Evolutionary conservation across 2,113 vertebrate species (phyloP).

Genomic region (Alaudala cheleensis): DNA sequence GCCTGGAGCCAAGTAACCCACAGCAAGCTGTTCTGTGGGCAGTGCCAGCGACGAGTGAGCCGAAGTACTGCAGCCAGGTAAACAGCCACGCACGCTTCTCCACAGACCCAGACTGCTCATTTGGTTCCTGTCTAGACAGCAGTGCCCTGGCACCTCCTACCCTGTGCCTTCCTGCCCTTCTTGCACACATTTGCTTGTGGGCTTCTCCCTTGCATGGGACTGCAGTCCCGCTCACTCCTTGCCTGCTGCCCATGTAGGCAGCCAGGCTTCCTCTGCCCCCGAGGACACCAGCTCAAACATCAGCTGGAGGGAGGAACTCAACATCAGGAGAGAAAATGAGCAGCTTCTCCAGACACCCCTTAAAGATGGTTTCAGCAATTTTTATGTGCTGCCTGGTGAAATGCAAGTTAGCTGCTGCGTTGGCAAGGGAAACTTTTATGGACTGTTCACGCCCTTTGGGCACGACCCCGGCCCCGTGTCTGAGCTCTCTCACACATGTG

Average conservation of each 20-base stretch:
- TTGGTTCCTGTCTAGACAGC: conserved; percentile 28
- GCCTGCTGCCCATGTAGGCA: background rate
- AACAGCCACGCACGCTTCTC: background rate
- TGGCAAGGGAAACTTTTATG: background rate
- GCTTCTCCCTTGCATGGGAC: accelerated
- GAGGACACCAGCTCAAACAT: background rate
- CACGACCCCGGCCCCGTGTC: background rate
- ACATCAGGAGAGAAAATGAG: background rate
- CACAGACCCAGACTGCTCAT: conserved; percentile 5
- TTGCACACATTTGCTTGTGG: accelerated
- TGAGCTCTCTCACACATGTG: background rate
- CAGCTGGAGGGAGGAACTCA: background rate
- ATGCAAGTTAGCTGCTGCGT: background rate
- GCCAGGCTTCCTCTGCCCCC: background rate
- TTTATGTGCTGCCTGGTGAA: background rate
- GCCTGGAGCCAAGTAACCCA: background rate
- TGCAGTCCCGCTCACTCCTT: accelerated
- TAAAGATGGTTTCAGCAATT: background rate
- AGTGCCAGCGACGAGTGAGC: background rate
- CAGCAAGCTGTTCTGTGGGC: background rate
- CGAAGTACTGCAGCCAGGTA: conserved; percentile 1
- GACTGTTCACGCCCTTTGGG: background rate
- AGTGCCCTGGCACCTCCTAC: background rate
- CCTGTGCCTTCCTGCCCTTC: background rate
- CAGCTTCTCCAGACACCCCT: background rate